Percentiles rank a stretch among this genome's conserved stretches.
phyloP scores from a whole-genome alignment of 2,113 vertebrate species.

The Odocoileus hemionus region DNA sequence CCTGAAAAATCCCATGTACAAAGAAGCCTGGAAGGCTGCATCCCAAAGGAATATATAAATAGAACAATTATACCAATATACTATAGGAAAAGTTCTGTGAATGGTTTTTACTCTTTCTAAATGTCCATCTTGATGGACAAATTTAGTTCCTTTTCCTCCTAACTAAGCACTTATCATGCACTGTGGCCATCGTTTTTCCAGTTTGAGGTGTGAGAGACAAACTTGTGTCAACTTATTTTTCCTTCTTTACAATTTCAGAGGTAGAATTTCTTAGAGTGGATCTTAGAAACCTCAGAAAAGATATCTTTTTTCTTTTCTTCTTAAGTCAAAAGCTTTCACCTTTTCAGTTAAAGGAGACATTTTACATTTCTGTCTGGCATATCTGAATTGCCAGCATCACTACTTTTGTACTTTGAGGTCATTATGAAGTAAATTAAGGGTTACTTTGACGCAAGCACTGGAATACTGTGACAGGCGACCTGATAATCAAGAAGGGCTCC shows the following conservation, averaged over 20 bases:
- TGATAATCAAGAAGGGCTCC: neutral
- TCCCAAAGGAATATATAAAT: neutral
- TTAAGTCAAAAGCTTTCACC: neutral
- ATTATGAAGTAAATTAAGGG: neutral
- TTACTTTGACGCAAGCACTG: neutral
- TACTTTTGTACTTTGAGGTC: neutral
- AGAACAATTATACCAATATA: neutral
- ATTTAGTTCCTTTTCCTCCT: neutral
- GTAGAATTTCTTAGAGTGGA: neutral
- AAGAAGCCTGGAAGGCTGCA: neutral
- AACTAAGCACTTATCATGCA: neutral
- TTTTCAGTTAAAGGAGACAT: neutral
- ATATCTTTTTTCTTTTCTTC: neutral
- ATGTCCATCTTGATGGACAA: neutral
- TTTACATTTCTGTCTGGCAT: neutral
- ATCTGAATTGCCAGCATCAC: neutral
- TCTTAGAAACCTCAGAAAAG: neutral
- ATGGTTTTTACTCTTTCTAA: neutral
- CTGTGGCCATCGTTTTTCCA: neutral
- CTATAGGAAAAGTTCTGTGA: neutral
- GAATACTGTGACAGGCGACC: neutral
- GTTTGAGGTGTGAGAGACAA: neutral
- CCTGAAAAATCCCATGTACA: neutral
- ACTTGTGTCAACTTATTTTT: neutral
- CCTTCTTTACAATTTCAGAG: neutral